phyloP scores from a whole-genome alignment of 2,888 invertebrate genomes.

The Dynastes maya region DNA sequence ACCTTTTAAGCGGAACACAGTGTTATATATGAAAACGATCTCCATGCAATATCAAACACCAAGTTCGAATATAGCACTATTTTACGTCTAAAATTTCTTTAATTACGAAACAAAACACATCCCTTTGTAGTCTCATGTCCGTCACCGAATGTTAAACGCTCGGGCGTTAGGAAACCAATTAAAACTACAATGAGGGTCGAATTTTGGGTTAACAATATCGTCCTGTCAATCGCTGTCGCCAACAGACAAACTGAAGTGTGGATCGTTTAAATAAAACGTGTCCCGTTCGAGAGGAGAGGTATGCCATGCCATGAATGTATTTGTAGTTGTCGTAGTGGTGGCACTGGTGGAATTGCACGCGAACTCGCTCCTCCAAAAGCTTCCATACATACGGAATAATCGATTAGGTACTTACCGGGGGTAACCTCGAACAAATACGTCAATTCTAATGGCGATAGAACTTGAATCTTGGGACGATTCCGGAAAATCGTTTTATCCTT shows the following conservation, averaged over 20 bases:
- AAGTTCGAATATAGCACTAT: neutral
- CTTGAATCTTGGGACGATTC: neutral
- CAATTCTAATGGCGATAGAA: neutral
- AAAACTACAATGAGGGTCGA: constrained; percentile 40
- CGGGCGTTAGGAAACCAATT: constrained; percentile 32
- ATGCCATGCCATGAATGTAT: neutral
- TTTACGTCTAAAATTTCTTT: neutral
- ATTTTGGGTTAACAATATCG: constrained; percentile 42
- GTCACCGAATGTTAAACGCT: constrained; percentile 5
- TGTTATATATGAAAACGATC: too few relatives aligned
- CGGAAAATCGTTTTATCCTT: too few relatives aligned
- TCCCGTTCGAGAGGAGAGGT: neutral
- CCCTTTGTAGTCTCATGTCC: neutral
- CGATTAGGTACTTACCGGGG: constrained; percentile 35
- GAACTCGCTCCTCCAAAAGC: neutral
- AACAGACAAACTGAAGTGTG: constrained; percentile 38
- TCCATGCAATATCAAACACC: too few relatives aligned
- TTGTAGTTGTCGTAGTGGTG: too few relatives aligned
- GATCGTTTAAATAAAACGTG: constrained; percentile 42
- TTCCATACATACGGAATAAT: constrained; percentile 15
- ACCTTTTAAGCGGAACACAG: too few relatives aligned
- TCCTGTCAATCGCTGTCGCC: constrained; percentile 35
- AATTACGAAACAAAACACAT: constrained; percentile 26
- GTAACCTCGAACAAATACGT: constrained; percentile 21
- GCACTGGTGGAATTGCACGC: neutral